These are phyloP conservation scores for Xestia ashworthii DNA, from an alignment of 2,888 invertebrate genomes.

Conservation along the genomic window DNA sequence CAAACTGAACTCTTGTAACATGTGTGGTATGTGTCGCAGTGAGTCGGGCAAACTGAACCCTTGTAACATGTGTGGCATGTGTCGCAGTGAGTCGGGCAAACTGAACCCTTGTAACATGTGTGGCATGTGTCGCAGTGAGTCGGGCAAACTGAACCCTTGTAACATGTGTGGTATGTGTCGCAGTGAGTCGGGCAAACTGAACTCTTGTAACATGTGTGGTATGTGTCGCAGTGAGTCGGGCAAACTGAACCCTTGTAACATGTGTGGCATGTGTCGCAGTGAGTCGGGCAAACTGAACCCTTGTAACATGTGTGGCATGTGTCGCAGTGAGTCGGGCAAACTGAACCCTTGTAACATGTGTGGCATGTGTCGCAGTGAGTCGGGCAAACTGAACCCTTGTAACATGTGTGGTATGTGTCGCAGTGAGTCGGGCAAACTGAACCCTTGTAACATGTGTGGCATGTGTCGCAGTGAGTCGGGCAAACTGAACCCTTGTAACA, in stretches of 20 bases:
- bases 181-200: slow-evolving; percentile 77
- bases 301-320: too few relatives aligned
- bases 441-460: too few relatives aligned
- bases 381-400: slow-evolving; percentile 57
- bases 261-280: slow-evolving; percentile 67
- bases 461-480: slow-evolving; percentile 76
- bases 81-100: slow-evolving; percentile 76
- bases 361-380: slow-evolving; percentile 75
- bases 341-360: too few relatives aligned
- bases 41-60: slow-evolving; percentile 70
- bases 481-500: background rate
- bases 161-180: too few relatives aligned
- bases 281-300: slow-evolving; percentile 70
- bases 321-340: slow-evolving; percentile 76
- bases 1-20: background rate
- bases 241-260: background rate
- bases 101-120: too few relatives aligned
- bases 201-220: too few relatives aligned
- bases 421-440: slow-evolving; percentile 77
- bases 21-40: slow-evolving; percentile 67
- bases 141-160: slow-evolving; percentile 57
- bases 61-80: too few relatives aligned
- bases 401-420: too few relatives aligned
- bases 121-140: slow-evolving; percentile 75
- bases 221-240: slow-evolving; percentile 76